These are phyloP conservation scores for Setipinna tenuifilis DNA, from an alignment of 2,797 vertebrate species.

Conservation along the genomic window DNA sequence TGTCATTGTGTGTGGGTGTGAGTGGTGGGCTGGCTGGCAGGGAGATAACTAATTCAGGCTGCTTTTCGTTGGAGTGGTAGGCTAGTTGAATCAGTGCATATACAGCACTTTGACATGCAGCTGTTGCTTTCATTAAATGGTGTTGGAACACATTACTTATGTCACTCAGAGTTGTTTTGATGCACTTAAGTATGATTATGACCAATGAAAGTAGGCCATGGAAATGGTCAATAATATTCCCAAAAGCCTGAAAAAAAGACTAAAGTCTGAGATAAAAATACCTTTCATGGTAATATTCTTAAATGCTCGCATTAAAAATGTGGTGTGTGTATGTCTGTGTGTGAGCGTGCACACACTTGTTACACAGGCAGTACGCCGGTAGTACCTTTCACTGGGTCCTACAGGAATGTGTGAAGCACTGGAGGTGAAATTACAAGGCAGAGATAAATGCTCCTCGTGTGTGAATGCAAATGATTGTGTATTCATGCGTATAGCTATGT, in stretches of 20 bases:
- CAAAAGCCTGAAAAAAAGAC: neutral
- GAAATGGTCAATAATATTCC: no score
- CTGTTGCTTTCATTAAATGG: neutral
- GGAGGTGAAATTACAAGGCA: neutral
- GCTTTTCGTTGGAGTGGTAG: neutral
- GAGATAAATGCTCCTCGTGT: neutral
- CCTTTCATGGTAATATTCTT: neutral
- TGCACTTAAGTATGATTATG: neutral
- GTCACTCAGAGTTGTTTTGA: neutral
- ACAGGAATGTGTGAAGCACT: neutral
- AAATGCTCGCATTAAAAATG: neutral
- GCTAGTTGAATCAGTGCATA: neutral
- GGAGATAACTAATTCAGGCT: neutral
- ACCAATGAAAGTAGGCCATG: no score
- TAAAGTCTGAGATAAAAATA: neutral
- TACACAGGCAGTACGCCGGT: neutral
- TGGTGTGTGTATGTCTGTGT: neutral
- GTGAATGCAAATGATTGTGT: neutral
- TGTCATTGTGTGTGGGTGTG: conserved; percentile 16
- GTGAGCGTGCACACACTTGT: neutral
- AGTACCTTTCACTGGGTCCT: neutral
- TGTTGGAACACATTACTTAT: neutral
- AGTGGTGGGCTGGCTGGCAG: neutral
- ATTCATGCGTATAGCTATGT: neutral
- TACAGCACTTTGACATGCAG: neutral